Percentiles rank a stretch among this genome's conserved stretches.
These are phyloP conservation scores for Gracilinanus agilis DNA, from an alignment of 2,113 vertebrate species.

Conservation along the genomic window DNA sequence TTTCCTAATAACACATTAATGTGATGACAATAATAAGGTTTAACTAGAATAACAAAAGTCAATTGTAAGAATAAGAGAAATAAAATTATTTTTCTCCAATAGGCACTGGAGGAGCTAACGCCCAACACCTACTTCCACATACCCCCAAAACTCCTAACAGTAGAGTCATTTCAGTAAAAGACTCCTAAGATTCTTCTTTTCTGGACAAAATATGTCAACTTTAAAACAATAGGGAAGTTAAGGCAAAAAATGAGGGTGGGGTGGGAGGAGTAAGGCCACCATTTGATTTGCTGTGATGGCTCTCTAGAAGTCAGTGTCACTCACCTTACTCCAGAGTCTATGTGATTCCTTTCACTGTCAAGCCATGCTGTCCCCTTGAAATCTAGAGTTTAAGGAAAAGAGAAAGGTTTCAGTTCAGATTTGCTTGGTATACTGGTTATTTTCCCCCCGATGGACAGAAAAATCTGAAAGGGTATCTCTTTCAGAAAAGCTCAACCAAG, in stretches of 20 bases:
- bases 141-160: too few species aligned
- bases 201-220: neutral
- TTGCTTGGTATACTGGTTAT: conserved; percentile 20
- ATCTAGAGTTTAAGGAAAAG: neutral
- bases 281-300: neutral
- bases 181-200: neutral
- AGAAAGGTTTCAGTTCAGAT: neutral
- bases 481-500: conserved; percentile 82
- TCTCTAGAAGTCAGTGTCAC: neutral
- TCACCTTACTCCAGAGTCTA: neutral
- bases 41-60: conserved; percentile 51
- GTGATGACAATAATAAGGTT: neutral
- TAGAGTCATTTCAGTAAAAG: neutral
- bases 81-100: neutral
- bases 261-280: neutral
- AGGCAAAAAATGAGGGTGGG: neutral
- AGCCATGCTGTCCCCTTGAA: too few species aligned
- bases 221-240: neutral
- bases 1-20: neutral
- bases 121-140: too few species aligned
- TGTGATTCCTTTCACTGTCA: neutral
- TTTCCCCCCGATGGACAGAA: conserved; percentile 71
- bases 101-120: neutral
- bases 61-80: conserved; percentile 36
- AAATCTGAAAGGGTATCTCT: conserved; percentile 79